Evolutionary conservation across 2,888 invertebrate species (phyloP), one percentile per base, ranked within the genome.

Genomic region (Palloptera scutellata): DNA sequence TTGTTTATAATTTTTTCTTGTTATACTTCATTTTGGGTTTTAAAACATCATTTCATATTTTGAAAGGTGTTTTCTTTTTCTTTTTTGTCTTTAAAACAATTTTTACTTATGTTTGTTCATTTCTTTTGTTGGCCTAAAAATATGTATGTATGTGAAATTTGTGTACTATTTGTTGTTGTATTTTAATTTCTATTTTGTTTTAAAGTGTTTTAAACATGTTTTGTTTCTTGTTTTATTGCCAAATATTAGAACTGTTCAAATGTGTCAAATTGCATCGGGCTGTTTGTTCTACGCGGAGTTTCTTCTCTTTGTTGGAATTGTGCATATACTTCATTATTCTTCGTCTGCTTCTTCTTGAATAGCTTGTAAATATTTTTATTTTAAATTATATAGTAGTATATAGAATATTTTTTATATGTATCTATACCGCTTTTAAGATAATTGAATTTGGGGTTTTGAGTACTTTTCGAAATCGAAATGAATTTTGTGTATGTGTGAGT

Each of bases 1-100:
- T 61, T 66, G 55, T 66, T 83, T 83, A 68, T 70, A 68, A 72
- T 68, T 70, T 70, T 71, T 69, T 64, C n/a, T 45, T 60, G 51
- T 41, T 65, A 61, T 45, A 58, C 45, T 61, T 64, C 58, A 45
- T 55, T 57, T 41, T 40, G 20, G 59, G 61, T 53, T 57, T 51
- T 58, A 15, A 40, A 12, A 40, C 54, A 41, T 61, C 41, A 17
- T 53, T 42, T 42, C 43, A n/a, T 45, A 54, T 63, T 52, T 53
- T 62, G 20, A 42, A 19, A 51, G 52, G 51, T 59, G 41, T 52
- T 61, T 45, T 59, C 15, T 58, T 64, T 64, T 20, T 48, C n/a
- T 43, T 52, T 69, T 61, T 60, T 59, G 54, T 30, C 17, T 66
- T 8, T 61, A 45, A 30, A 30, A 40, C 41, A 48, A n/a, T 61